Base-by-base conservation (phyloP, 2,797 vertebrate species). In the Brotula barbata region DNA sequence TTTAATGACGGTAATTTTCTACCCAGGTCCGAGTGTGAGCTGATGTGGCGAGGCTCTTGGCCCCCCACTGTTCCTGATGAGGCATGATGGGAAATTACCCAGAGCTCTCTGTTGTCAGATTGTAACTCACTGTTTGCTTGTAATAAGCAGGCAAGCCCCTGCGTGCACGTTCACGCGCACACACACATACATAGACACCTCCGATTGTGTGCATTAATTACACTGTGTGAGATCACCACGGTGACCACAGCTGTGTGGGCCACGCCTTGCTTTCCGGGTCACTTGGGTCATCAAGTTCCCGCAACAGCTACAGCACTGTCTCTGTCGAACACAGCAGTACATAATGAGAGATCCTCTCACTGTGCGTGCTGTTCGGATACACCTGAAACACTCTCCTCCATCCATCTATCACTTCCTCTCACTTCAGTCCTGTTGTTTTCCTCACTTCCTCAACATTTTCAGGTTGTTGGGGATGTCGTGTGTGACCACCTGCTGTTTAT, bases 61-160 rank as follows among this genome's bases (percentile, higher is more conserved):
- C 92, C 92, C 92, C 95, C 95, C 49, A 87, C 94, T 96, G 94
- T 95, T 96, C 93, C 93, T 95, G 95, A 97, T 95, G 94, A 96
- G 94, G 94, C 95, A 94, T 96, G 95, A 95, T 96, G 94, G 94
- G 93, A 96, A 96, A 96, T 97, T 96, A 96, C 93, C 92, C 94
- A 94, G 93, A 94, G 93, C 94, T 94, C 93, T 92, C 88, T 90
- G 89, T 95, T 95, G 87, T 89, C 89, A 94, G 94, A 95, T 94
- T 94, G 88, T 95, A 92, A 94, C 92, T 94, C 91, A 93, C 93
- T 95, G 94, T 96, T 96, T 95, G 94, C 94, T 94, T 93, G 94
- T 95, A 96, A 97, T 97, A 95, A 97, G 94, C 93, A 94, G 93
- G 92, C 93, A 91, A 94, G 92, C 91, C 92, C 92, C 92, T 85